Evolutionary conservation across 2,113 vertebrate species (phyloP), one percentile per base, ranked within the genome.

Genomic region (Cranoglanis bouderius): DNA sequence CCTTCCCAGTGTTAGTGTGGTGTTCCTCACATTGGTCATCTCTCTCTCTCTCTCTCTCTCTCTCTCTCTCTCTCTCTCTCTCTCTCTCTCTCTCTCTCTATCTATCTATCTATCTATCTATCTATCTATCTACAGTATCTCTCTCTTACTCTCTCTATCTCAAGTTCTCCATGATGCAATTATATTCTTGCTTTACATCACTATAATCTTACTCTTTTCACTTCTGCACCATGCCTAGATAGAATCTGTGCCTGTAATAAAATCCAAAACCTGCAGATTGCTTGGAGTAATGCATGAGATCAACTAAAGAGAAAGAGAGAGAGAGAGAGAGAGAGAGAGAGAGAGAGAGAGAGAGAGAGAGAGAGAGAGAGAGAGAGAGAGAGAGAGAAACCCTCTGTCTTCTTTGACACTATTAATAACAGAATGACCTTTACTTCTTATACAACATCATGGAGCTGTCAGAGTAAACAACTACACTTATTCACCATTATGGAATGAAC

Each of bases 351-450:
- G 49, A 81, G 77, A 32, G 24, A 81, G 4, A 53, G 75, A 80
- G 24, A 80, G 46, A 51, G 26, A 80, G 24, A 53, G 53, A 40
- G 81, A 59, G 81, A 70, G 43, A 65, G 59, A 63, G 59, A 65
- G 70, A 43, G 32, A 43, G 67, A 75, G 26, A 43, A 24, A 14
- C 81, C 77, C 67, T 72, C 57, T 83, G 85, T 91, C 32, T 87
- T 21, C 26, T 19, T 40, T 21, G 19, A 72, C 35, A 67, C 84
- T 90, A 84, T 72, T 75, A 90, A 84, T 87, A 87, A 57, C 81
- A 57, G 40, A 55, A 46, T 74, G 65, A 78, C 90, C 55, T 87
- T 90, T 88, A 53, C 21, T 38, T 75, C 51, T 87, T 32, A 70
- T 35, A 40, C 38, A 55, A 78, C 57, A 84, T 63, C n/a, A 82